Evolutionary conservation across 2,797 vertebrate species (phyloP).

Genomic region (Rhyacichthys aspro): DNA sequence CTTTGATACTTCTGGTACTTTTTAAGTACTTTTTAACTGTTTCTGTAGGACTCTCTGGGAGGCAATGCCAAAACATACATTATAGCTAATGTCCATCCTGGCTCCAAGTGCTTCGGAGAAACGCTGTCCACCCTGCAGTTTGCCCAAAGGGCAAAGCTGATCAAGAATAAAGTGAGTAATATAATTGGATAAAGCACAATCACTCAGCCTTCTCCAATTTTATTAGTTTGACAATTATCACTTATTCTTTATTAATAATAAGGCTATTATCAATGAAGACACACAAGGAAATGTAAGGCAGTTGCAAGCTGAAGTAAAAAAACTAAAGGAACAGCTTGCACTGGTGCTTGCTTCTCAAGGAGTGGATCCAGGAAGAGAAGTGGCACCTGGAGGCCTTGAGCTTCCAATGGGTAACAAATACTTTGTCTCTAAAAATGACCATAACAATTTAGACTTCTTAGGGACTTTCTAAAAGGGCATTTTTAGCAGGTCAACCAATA

Average conservation of each 20-base stretch:
- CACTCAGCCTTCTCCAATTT: not conserved
- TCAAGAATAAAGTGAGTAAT: conserved; percentile 92
- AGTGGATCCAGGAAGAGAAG: conserved; percentile 45
- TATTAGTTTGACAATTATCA: not conserved
- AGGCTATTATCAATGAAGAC: conserved; percentile 97
- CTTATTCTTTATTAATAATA: not conserved
- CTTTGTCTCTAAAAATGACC: not conserved
- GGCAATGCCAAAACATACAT: conserved; percentile 97
- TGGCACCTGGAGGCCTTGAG: conserved; percentile 67
- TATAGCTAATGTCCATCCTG: conserved; percentile 96
- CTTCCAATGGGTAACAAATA: conserved; percentile 57
- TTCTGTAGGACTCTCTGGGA: conserved; percentile 91
- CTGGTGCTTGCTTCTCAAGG: conserved; percentile 62
- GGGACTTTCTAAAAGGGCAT: not conserved
- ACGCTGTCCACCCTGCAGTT: conserved; percentile 95
- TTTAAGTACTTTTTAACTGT: not conserved
- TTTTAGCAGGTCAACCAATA: conserved; percentile 23
- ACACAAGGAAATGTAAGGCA: conserved; percentile 94
- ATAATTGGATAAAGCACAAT: not conserved
- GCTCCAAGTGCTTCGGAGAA: conserved; percentile 95
- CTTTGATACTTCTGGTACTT: too few species aligned
- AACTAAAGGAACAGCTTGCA: conserved; percentile 91
- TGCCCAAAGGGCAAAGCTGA: conserved; percentile 95
- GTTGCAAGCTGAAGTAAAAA: conserved; percentile 93
- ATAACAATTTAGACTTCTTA: not conserved